A percentile compares a stretch with the other conserved stretches of the same genome.
phyloP scores from a whole-genome alignment of 2,113 vertebrate species.

The Callipepla squamata region DNA sequence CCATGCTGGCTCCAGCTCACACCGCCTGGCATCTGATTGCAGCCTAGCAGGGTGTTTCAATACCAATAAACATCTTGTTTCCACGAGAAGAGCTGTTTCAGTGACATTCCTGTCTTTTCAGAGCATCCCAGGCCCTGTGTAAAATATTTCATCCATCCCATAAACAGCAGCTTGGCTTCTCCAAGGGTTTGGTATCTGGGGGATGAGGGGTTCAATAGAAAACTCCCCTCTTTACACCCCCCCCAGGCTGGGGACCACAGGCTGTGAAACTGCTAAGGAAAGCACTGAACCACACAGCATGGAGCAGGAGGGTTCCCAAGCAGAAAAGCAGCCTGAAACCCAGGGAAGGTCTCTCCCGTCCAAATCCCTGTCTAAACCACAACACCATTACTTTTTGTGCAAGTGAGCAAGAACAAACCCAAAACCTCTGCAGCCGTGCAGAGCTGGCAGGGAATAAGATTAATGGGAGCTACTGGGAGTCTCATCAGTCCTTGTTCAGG shows the following conservation, averaged over 20 bases:
- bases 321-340: background rate
- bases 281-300: background rate
- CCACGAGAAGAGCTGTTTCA: constrained; percentile 46
- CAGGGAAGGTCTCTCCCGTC: rapidly evolving
- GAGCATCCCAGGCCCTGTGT: constrained; percentile 52
- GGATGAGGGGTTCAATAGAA: constrained; percentile 42
- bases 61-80: constrained; percentile 68
- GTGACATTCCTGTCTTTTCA: constrained; percentile 53
- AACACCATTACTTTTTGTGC: background rate
- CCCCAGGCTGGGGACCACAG: background rate
- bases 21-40: constrained; percentile 32
- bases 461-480: constrained; percentile 3
- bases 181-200: constrained; percentile 38
- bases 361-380: rapidly evolving
- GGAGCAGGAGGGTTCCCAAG: background rate
- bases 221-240: background rate
- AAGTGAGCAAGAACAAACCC: background rate
- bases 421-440: background rate
- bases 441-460: background rate
- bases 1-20: constrained; percentile 7
- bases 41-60: constrained; percentile 57
- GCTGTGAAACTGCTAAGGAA: background rate
- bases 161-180: constrained; percentile 60
- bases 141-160: constrained; percentile 67
- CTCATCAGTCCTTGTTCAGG: constrained; percentile 50